Base-by-base conservation (phyloP, 1,140 invertebrate genomes). In the Galleria mellonella region DNA sequence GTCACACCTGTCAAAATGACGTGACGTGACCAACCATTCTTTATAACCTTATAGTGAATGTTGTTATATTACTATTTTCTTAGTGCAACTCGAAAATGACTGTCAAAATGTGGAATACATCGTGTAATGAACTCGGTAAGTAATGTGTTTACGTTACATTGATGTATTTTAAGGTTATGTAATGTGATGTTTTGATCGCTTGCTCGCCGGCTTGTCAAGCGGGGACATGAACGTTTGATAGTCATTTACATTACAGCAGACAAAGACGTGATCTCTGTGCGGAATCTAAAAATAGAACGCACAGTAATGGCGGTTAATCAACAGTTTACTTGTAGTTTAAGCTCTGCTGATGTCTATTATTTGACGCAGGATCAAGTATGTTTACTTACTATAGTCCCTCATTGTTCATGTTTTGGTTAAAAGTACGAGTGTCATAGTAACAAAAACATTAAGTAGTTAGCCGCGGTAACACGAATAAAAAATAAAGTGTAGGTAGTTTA, bases 251-350 rank as follows among this genome's bases (percentile, higher is more conserved):
- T 72, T 75, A 75, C 58, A 66, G 60, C 68, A 79, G 69, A 81
- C 77, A 78, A 78, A 79, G 77, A 71, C 61, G 67, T 79, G 79
- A 78, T 83, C 79, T 82, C 69, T 76, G 63, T 71, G 61, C 67
- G 51, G 59, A 76, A 62, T 76, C 81, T 84, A 82, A 66, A 82
- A 77, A 84, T 84, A 84, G 69, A 65, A 57, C 58, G 57, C 48
- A 51, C 52, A 57, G 71, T 72, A 72, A 78, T 73, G 77, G 70
- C 76, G 66, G 71, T 79, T 84, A 81, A 82, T 84, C 76, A 78
- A 71, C 66, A 65, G 71, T 71, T 79, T 72, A 77, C 65, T 67
- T 50, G 70, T 54, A 68, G 53, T 78, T 76, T 62, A 64, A 55
- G 43, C 35, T 33, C 40, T 51, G 42, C 41, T 55, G 43, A 27